phyloP scores from a whole-genome alignment of 2,888 invertebrate species.

The Drosophila planitibia region DNA sequence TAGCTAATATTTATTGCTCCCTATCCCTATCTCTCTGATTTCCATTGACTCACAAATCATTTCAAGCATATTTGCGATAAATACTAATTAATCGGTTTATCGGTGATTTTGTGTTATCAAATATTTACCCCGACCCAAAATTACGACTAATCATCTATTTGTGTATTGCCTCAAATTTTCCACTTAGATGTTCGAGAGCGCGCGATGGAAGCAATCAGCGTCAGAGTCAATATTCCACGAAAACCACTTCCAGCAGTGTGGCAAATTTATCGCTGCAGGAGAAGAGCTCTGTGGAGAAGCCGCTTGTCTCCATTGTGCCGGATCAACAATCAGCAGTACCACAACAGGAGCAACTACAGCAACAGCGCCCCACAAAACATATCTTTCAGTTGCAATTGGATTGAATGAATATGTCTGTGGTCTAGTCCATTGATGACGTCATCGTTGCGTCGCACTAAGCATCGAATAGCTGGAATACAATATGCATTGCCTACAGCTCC shows the following conservation, averaged over 20 bases:
- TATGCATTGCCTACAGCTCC: constrained; percentile 14
- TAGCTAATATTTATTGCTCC: neutral
- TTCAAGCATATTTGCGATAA: constrained; percentile 20
- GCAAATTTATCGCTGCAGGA: constrained; percentile 76
- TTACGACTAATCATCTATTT: constrained; percentile 30
- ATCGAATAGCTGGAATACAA: constrained; percentile 62
- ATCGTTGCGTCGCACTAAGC: constrained; percentile 46
- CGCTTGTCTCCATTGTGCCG: constrained; percentile 58
- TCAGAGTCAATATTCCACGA: constrained; percentile 84
- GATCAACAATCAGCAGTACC: constrained; percentile 25
- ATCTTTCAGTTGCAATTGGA: constrained; percentile 37
- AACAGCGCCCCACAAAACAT: constrained; percentile 57
- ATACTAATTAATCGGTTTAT: constrained; percentile 39
- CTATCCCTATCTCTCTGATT: neutral
- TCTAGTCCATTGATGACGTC: constrained; percentile 50
- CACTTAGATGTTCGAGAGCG: constrained; percentile 77
- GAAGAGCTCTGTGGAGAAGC: constrained; percentile 76
- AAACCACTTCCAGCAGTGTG: constrained; percentile 83
- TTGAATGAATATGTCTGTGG: constrained; percentile 1
- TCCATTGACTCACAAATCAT: constrained; percentile 24
- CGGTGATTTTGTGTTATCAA: constrained; percentile 45
- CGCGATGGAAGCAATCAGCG: constrained; percentile 82
- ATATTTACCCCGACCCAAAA: constrained; percentile 29
- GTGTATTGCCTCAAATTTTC: neutral
- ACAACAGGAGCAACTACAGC: constrained; percentile 34